phyloP scores from a whole-genome alignment of 2,797 vertebrate species.

The Rachycentron canadum region DNA sequence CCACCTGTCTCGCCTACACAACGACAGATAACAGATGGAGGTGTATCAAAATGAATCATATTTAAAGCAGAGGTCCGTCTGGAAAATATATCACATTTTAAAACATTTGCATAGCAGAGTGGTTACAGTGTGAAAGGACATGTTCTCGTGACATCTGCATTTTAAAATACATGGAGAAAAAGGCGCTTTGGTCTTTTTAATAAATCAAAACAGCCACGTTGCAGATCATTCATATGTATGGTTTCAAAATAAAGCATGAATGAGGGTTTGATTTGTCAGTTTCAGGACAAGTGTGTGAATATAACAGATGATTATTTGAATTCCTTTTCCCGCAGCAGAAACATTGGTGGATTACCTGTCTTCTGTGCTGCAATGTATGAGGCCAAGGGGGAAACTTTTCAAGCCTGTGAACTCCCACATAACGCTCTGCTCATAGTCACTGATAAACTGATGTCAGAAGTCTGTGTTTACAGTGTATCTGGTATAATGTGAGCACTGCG shows the following conservation, averaged over 20 bases:
- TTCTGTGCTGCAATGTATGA: not conserved
- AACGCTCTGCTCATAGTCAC: not conserved
- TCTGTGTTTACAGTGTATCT: slow-evolving; percentile 39
- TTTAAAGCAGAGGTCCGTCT: not conserved
- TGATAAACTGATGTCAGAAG: not conserved
- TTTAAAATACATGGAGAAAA: slow-evolving; percentile 23
- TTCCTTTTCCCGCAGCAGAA: slow-evolving; percentile 40
- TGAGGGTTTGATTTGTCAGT: slow-evolving; percentile 12
- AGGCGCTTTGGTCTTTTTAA: not conserved
- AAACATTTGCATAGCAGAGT: not conserved
- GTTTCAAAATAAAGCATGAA: slow-evolving; percentile 11
- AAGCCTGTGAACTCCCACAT: slow-evolving; percentile 25
- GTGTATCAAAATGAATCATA: not conserved
- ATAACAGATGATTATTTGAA: slow-evolving; percentile 39
- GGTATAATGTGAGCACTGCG: slow-evolving; percentile 14
- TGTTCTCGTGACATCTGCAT: slow-evolving; percentile 1
- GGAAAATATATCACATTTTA: not conserved
- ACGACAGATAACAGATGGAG: not conserved
- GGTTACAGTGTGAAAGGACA: not conserved
- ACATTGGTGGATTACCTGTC: slow-evolving; percentile 44
- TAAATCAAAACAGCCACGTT: not conserved
- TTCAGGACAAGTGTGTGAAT: slow-evolving; percentile 25
- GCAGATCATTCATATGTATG: slow-evolving; percentile 38
- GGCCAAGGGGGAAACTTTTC: slow-evolving; percentile 6
- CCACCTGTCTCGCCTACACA: not conserved